Percentiles rank a stretch among this genome's conserved stretches.
Evolutionary conservation across 2,113 vertebrate species (phyloP).

Genomic region (Sakesphorus luctuosus): DNA sequence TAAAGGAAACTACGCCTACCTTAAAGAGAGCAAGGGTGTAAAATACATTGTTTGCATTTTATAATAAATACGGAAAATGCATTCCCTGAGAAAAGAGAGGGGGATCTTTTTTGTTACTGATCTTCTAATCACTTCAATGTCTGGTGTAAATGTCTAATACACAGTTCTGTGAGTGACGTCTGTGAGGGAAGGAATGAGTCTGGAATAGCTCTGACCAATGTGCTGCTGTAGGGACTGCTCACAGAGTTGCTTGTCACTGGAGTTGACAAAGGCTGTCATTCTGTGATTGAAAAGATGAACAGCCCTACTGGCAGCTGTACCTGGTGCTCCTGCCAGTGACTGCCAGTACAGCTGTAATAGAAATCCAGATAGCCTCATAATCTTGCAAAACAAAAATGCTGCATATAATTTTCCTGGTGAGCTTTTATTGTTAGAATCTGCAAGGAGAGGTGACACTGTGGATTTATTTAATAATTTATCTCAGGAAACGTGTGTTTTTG

Average conservation of each 20-base stretch:
- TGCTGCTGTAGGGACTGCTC: not conserved
- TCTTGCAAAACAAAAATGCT: not conserved
- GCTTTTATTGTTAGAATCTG: not conserved
- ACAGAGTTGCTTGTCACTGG: not conserved
- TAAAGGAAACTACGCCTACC: not conserved
- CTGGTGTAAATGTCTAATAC: not conserved
- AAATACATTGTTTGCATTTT: not conserved
- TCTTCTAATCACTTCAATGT: rapidly evolving
- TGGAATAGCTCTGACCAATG: not conserved
- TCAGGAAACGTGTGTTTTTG: not conserved
- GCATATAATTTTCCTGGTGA: not conserved
- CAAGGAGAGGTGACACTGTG: not conserved
- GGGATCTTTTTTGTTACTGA: not conserved
- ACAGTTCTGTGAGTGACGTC: not conserved
- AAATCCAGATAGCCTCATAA: not conserved
- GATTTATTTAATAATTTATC: not conserved
- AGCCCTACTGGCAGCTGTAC: not conserved
- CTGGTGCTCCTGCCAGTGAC: not conserved
- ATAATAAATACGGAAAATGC: not conserved
- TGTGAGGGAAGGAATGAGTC: not conserved
- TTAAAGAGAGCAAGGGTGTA: not conserved
- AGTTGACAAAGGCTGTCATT: not conserved
- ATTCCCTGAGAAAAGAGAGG: not conserved
- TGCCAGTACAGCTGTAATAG: rapidly evolving
- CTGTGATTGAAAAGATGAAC: not conserved